A percentile compares a stretch with the other conserved stretches of the same genome.
phyloP scores from a whole-genome alignment of 1,140 invertebrate genomes.

The Drosophila bocqueti region DNA sequence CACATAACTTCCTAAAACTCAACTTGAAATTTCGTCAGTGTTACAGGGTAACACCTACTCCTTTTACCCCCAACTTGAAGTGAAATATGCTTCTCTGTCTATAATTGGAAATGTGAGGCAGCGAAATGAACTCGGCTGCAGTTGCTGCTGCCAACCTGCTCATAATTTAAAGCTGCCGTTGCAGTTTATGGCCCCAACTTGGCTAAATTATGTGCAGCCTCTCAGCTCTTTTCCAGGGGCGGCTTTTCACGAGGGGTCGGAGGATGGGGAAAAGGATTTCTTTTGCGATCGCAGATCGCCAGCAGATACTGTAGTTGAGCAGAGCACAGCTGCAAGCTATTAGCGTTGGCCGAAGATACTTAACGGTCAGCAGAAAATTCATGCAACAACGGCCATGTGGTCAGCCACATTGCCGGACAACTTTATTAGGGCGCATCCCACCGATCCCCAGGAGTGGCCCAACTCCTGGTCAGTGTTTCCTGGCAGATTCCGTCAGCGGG shows the following conservation, averaged over 20 bases:
- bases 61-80: background rate
- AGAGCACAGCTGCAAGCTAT: slow-evolving; percentile 71
- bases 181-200: slow-evolving; percentile 73
- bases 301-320: slow-evolving; percentile 19
- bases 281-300: slow-evolving; percentile 41
- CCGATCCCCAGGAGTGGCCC: slow-evolving; percentile 1
- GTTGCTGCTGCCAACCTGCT: slow-evolving; percentile 59
- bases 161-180: slow-evolving; percentile 73
- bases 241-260: background rate
- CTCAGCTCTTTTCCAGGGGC: slow-evolving; percentile 15
- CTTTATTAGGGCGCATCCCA: slow-evolving; percentile 62
- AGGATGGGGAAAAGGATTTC: slow-evolving; percentile 4
- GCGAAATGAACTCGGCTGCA: slow-evolving; percentile 71
- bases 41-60: slow-evolving; percentile 16
- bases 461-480: slow-evolving; percentile 4
- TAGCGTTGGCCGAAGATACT: slow-evolving; percentile 58
- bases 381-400: slow-evolving; percentile 3
- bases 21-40: too few relatives aligned
- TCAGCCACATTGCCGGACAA: slow-evolving; percentile 46
- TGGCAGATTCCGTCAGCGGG: slow-evolving; percentile 46
- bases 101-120: slow-evolving; percentile 73
- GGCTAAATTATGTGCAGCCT: slow-evolving; percentile 67
- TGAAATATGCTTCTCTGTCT: slow-evolving; percentile 63
- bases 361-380: slow-evolving; percentile 50
- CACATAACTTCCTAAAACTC: background rate